Evolutionary conservation across 2,113 vertebrate species (phyloP).

Genomic region (Rhinogobius similis): DNA sequence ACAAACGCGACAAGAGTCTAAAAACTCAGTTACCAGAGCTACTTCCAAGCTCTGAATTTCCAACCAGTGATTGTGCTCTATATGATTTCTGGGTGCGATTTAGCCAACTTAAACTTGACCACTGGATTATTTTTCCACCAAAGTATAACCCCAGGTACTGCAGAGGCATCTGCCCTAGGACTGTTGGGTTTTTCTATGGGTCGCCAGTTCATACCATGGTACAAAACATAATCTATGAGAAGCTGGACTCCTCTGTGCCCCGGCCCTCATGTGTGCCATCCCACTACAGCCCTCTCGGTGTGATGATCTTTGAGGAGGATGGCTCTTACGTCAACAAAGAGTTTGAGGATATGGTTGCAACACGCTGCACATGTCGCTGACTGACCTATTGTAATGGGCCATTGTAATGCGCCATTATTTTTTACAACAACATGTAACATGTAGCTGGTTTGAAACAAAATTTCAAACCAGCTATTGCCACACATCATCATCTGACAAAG

Average conservation of each 20-base stretch:
- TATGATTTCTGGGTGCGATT: conserved; percentile 89
- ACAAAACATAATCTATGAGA: conserved; percentile 93
- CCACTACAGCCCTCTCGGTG: conserved; percentile 88
- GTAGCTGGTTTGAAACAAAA: too few relatives aligned
- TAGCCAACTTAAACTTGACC: conserved; percentile 89
- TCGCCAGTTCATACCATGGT: conserved; percentile 91
- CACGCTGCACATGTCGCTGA: conserved; percentile 90
- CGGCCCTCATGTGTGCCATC: conserved; percentile 90
- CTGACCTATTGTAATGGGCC: conserved; percentile 6
- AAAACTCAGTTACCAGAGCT: conserved; percentile 74
- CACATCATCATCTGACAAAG: conserved; percentile 16
- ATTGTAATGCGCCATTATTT: too few relatives aligned
- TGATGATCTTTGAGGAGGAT: conserved; percentile 88
- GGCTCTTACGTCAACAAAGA: conserved; percentile 92
- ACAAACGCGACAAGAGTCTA: conserved; percentile 40
- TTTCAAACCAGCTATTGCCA: conserved; percentile 12
- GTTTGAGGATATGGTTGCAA: conserved; percentile 94
- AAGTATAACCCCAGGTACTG: conserved; percentile 94
- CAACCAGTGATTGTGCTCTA: conserved; percentile 87
- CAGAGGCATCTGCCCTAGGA: conserved; percentile 87
- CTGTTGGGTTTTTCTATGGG: conserved; percentile 85
- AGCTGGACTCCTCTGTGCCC: conserved; percentile 84
- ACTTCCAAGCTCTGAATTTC: conserved; percentile 74
- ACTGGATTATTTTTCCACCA: conserved; percentile 92
- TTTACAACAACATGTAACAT: conserved; percentile 23